Evolutionary conservation across 2,888 invertebrate species (phyloP).

Genomic region (Gandaritis pyraliata): DNA sequence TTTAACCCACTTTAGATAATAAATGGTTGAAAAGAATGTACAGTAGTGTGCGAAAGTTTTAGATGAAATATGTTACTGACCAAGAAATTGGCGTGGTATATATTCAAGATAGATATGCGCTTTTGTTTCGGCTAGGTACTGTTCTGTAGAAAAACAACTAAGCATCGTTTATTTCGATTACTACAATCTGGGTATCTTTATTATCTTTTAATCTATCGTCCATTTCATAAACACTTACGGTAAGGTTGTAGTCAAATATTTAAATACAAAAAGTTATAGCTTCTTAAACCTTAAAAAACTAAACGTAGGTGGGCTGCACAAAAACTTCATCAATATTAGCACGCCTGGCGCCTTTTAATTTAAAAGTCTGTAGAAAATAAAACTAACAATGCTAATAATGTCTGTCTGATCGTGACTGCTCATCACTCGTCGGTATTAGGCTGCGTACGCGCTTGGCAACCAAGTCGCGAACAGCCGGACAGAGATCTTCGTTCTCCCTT

Average conservation of each 20-base stretch:
- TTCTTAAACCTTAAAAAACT: not conserved
- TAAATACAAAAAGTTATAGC: not conserved
- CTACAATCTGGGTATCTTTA: too few relatives aligned
- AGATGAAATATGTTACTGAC: not conserved
- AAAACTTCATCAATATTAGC: slow-evolving; percentile 41
- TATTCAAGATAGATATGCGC: too few relatives aligned
- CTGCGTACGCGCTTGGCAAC: too few relatives aligned
- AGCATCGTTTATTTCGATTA: too few relatives aligned
- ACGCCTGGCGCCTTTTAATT: slow-evolving; percentile 46
- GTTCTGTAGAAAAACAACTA: too few relatives aligned
- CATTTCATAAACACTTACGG: too few relatives aligned
- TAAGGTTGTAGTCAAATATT: too few relatives aligned
- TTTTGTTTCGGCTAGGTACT: too few relatives aligned
- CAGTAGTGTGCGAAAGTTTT: slow-evolving; percentile 14
- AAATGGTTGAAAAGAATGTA: slow-evolving; percentile 31
- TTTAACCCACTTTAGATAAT: slow-evolving; percentile 36
- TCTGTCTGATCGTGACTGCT: slow-evolving; percentile 64
- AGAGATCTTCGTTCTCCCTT: too few relatives aligned
- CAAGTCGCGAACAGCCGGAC: too few relatives aligned
- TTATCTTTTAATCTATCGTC: too few relatives aligned
- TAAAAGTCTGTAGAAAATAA: slow-evolving; percentile 62
- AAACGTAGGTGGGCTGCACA: slow-evolving; percentile 31
- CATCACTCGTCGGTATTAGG: slow-evolving; percentile 63
- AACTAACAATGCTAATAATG: slow-evolving; percentile 76
- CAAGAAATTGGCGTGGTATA: not conserved